phyloP scores from a whole-genome alignment of 2,888 invertebrate genomes.

The Sipha maydis region DNA sequence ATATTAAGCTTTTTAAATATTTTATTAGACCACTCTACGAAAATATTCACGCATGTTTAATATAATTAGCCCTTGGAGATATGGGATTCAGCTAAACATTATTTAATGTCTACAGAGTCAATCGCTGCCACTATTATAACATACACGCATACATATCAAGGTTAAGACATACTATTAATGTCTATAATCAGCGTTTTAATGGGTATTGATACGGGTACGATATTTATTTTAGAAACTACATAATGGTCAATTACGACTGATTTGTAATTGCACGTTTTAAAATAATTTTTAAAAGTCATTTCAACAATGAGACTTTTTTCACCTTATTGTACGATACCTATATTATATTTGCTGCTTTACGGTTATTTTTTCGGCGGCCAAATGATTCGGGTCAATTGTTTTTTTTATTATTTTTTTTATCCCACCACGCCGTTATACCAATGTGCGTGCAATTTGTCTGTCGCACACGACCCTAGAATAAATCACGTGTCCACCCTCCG shows the following conservation, averaged over 20 bases:
- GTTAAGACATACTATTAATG: background rate
- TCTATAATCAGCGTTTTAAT: background rate
- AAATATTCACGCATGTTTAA: no score
- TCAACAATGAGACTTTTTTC: constrained; percentile 2
- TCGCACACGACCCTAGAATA: constrained; percentile 56
- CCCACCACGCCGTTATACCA: background rate
- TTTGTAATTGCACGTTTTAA: background rate
- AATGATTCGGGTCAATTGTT: constrained; percentile 32
- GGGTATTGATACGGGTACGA: background rate
- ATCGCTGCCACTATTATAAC: background rate
- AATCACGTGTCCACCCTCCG: constrained; percentile 58
- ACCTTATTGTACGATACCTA: background rate
- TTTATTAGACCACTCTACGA: background rate
- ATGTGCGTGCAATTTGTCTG: constrained; percentile 53
- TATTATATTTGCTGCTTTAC: background rate
- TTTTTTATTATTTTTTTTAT: background rate
- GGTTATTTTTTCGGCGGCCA: constrained; percentile 1
- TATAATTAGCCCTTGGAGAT: background rate
- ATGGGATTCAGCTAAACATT: background rate
- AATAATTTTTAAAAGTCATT: background rate
- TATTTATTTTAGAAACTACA: background rate
- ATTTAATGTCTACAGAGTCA: background rate
- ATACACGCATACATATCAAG: background rate
- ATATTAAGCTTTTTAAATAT: background rate
- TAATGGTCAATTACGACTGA: background rate